Evolutionary conservation across 2,888 invertebrate genomes (phyloP), one percentile per base, ranked within the genome.

Genomic region (Ellobium chinense): DNA sequence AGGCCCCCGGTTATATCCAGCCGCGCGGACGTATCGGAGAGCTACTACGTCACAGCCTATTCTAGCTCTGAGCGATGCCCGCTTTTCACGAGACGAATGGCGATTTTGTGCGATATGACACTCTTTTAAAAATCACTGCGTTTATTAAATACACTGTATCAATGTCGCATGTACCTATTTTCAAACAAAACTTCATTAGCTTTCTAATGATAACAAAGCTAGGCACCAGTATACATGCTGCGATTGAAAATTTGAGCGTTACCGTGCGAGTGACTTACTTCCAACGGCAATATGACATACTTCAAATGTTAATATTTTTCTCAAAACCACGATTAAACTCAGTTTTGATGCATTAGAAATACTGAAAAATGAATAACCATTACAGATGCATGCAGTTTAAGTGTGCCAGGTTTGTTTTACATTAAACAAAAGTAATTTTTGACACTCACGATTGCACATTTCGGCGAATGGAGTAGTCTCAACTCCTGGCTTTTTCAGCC

Each of bases 11-110:
- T 18, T 60, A 60, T 18, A 60, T 60, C 7, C 12, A 21, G n/a
- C 9, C 2, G 74, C 74, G 74, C 74, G 74, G 74, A 74, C 63
- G 63, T 74, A 24, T 29, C 31, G 46, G 74, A 65, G 36, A 65
- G 76, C 76, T n/a, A 24, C 0, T n/a, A 66, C 76, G 76, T 76
- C 76, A 76, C 66, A 54, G 56, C 0, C 34, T n/a, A 18, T 12
- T 7, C 5, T 0, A 0, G 1, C 24, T 1, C 12, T 1, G 5
- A 1, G 54, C 2, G 0, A 46, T n/a, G 29, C 12, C 56, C 36
- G 34, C 39, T 27, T 27, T n/a, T 4, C 24, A 34, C 12, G 34
- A 18, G 34, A 21, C 24, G 24, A 18, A 56, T 76, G 65, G 66
- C 56, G 1, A 56, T 24, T 76, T 56, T 76, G 76, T 76, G 76